phyloP scores from a whole-genome alignment of 2,888 invertebrate genomes.

The Apantesis nais region DNA sequence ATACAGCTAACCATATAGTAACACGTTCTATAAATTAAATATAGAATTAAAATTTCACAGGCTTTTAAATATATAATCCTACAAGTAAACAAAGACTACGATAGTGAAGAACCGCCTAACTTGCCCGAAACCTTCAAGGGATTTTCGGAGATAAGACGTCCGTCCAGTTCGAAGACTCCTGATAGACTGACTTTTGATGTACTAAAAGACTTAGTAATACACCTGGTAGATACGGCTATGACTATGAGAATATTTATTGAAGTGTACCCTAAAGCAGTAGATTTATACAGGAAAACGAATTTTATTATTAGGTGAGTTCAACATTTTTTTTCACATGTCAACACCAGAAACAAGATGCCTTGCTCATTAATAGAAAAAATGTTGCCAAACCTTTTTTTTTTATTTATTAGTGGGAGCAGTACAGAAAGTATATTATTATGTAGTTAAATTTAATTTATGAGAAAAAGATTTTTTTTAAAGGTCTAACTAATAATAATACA shows the following conservation, averaged over 20 bases:
- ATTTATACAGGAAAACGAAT: slow-evolving; percentile 84
- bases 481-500: too few relatives aligned
- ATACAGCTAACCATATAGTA: too few relatives aligned
- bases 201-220: slow-evolving; percentile 88
- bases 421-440: too few relatives aligned
- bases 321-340: not conserved
- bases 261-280: slow-evolving; percentile 85
- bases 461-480: too few relatives aligned
- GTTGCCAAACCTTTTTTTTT: too few relatives aligned
- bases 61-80: slow-evolving; percentile 81
- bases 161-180: slow-evolving; percentile 54
- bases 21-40: too few relatives aligned
- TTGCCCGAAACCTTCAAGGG: slow-evolving; percentile 80
- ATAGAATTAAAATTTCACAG: too few relatives aligned
- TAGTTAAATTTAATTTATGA: too few relatives aligned
- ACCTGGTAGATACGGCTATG: slow-evolving; percentile 89
- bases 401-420: too few relatives aligned
- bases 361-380: not conserved
- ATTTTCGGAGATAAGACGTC: slow-evolving; percentile 73
- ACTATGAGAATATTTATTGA: slow-evolving; percentile 90
- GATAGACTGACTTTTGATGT: slow-evolving; percentile 75
- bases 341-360: not conserved
- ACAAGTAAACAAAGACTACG: slow-evolving; percentile 82
- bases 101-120: slow-evolving; percentile 74
- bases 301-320: slow-evolving; percentile 84